Conservation (phyloP, 1,140 invertebrate species). For the Neodiprion fabricii region DNA sequence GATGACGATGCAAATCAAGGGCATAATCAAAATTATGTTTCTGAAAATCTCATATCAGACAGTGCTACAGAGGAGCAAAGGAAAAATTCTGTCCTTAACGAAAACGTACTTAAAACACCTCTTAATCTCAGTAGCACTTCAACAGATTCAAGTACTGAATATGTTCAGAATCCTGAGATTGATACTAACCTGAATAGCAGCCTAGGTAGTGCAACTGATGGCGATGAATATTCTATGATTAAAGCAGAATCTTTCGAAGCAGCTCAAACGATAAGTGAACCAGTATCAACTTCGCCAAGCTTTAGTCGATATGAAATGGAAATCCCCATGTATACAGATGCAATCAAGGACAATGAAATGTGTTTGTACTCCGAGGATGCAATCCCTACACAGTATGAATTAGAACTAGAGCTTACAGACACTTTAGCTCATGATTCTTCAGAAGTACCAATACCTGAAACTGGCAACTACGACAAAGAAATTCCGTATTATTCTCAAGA, state of each 20-base stretch:
- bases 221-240: constrained; percentile 43
- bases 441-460: constrained; percentile 31
- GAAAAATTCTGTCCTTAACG: neutral
- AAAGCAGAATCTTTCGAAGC: constrained; percentile 56
- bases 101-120: neutral
- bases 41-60: neutral
- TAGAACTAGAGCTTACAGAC: constrained; percentile 50
- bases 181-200: too few species aligned
- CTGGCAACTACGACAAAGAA: neutral
- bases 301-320: constrained; percentile 27
- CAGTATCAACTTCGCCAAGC: constrained; percentile 51
- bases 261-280: constrained; percentile 55
- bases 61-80: neutral
- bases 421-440: constrained; percentile 34
- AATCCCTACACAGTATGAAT: constrained; percentile 47
- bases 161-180: too few species aligned
- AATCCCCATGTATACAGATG: neutral
- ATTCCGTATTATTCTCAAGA: neutral
- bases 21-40: neutral
- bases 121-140: too few species aligned
- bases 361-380: constrained; percentile 43
- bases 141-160: too few species aligned
- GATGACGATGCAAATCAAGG: neutral
- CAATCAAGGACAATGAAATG: constrained; percentile 25
- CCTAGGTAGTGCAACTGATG: neutral